Conservation (phyloP, 2,113 vertebrate species). For the Struthio camelus region DNA sequence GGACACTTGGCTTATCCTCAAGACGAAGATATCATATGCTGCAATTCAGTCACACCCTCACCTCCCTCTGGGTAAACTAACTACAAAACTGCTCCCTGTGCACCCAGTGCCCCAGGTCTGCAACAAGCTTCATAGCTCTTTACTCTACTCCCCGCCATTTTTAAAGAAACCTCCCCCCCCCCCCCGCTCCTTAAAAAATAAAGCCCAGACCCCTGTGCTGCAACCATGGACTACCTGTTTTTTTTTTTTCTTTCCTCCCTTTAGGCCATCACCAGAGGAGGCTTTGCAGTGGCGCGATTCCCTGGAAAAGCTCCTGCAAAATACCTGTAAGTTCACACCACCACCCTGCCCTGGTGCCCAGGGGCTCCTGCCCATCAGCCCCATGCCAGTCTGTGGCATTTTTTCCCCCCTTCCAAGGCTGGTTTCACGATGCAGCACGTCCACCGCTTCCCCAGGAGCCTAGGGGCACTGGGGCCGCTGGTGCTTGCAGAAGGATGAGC, state of each 20-base stretch:
- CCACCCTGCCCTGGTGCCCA: too few relatives aligned
- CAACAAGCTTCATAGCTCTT: not conserved
- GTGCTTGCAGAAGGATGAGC: not conserved
- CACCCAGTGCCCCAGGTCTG: fast-evolving
- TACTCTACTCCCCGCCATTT: not conserved
- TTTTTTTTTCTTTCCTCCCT: not conserved
- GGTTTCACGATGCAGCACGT: not conserved
- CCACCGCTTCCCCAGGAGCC: too few relatives aligned
- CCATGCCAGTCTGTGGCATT: not conserved
- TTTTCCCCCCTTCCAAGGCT: not conserved
- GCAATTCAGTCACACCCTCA: too few relatives aligned
- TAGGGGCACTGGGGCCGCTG: not conserved
- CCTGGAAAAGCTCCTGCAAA: slow-evolving; percentile 89
- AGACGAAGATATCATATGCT: not conserved
- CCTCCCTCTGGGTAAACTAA: not conserved
- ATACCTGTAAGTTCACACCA: slow-evolving; percentile 82
- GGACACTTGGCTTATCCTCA: not conserved
- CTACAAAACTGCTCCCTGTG: not conserved
- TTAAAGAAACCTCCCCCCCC: not conserved
- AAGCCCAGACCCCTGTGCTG: not conserved
- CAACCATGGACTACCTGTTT: not conserved
- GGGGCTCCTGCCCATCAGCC: not conserved
- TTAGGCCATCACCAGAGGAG: slow-evolving; percentile 85
- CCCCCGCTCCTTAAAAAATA: too few relatives aligned
- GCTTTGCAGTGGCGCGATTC: slow-evolving; percentile 89